These are phyloP conservation scores for Aplidium turbinatum DNA, from an alignment of 23 tunicate species.

Conservation along the genomic window DNA sequence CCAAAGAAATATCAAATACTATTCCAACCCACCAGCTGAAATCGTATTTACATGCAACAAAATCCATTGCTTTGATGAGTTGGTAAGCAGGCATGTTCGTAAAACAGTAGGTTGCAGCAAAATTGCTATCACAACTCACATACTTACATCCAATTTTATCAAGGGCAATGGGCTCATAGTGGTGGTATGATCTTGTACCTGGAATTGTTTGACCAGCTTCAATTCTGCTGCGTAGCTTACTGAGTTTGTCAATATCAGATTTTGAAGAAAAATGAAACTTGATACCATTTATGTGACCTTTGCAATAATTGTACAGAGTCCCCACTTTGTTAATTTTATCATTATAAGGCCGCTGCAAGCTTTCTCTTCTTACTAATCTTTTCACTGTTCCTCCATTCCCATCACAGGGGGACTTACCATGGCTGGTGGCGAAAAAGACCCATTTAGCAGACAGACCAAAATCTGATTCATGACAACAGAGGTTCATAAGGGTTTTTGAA, in stretches of 20 bases:
- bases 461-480: slow-evolving; percentile 5
- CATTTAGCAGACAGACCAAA: slow-evolving; percentile 1
- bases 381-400: slow-evolving; percentile 21
- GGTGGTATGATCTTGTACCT: slow-evolving; percentile 1
- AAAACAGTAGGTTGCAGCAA: background rate
- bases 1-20: too few relatives aligned
- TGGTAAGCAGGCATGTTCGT: background rate
- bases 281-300: background rate
- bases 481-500: slow-evolving; percentile 21
- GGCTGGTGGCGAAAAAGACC: slow-evolving; percentile 12
- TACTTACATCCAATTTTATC: slow-evolving; percentile 12
- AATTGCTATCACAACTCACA: background rate
- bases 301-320: background rate
- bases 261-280: background rate
- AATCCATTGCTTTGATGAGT: background rate
- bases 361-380: slow-evolving; percentile 12
- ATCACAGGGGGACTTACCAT: slow-evolving; percentile 28
- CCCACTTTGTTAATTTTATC: background rate
- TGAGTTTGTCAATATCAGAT: background rate
- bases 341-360: slow-evolving; percentile 8
- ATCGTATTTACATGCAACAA: slow-evolving; percentile 3
- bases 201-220: slow-evolving; percentile 1
- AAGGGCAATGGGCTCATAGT: background rate
- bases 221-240: background rate
- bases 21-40: slow-evolving; percentile 16